Evolutionary conservation across 2,888 invertebrate genomes (phyloP).

Genomic region (Ophion ventricosus): DNA sequence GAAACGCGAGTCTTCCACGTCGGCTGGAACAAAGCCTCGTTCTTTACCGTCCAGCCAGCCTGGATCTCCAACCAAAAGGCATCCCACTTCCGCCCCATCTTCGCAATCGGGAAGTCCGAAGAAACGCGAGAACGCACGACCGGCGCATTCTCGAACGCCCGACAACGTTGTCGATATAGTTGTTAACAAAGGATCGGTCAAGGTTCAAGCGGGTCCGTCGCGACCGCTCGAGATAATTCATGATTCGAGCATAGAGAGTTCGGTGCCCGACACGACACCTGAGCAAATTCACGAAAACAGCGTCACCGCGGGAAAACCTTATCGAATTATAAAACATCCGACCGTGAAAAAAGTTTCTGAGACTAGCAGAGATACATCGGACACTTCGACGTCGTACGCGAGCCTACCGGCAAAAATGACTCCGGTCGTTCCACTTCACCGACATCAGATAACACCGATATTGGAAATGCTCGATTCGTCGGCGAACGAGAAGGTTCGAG

Average conservation of each 20-base stretch:
- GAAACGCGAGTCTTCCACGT: conserved; percentile 29
- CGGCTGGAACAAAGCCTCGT: conserved; percentile 61
- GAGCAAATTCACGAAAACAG: conserved; percentile 55
- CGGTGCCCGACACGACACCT: conserved; percentile 66
- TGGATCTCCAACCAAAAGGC: conserved; percentile 71
- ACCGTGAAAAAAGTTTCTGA: conserved; percentile 59
- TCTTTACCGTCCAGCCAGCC: conserved; percentile 69
- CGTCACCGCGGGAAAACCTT: conserved; percentile 60
- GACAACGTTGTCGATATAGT: conserved; percentile 60
- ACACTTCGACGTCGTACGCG: conserved; percentile 80
- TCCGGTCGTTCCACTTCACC: conserved; percentile 66
- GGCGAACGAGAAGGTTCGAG: conserved; percentile 69
- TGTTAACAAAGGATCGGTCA: conserved; percentile 62
- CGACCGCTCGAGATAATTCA: conserved; percentile 62
- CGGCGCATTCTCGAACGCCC: conserved; percentile 15
- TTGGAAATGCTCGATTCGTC: conserved; percentile 79
- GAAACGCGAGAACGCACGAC: conserved; percentile 52
- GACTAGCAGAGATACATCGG: conserved; percentile 75
- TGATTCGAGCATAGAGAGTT: conserved; percentile 76
- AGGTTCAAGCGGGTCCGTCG: conserved; percentile 66
- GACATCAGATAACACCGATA: conserved; percentile 75
- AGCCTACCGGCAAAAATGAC: conserved; percentile 75
- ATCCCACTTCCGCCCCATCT: conserved; percentile 70
- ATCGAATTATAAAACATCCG: conserved; percentile 66
- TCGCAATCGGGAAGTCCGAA: conserved; percentile 71